Percentiles rank a stretch among this genome's conserved stretches.
Conservation (phyloP, 2,113 vertebrate species). For the Ia io region DNA sequence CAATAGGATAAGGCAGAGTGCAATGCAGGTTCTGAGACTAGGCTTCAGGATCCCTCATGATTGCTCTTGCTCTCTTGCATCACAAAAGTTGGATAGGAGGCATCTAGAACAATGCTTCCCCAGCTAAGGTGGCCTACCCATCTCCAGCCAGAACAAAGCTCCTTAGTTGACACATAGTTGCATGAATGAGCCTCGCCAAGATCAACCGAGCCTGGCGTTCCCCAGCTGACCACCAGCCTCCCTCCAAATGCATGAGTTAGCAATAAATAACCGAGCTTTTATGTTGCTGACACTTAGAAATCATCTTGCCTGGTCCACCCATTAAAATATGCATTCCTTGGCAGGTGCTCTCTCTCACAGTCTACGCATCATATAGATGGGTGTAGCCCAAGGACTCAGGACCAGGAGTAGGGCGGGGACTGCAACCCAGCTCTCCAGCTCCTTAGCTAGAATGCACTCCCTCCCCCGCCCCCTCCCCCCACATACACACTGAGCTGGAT, state of each 20-base stretch:
- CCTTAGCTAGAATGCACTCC: background rate
- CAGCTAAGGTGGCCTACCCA: too few relatives aligned
- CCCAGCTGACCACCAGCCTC: background rate
- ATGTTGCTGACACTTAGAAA: background rate
- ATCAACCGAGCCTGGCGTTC: background rate
- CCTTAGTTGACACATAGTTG: background rate
- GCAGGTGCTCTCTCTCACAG: background rate
- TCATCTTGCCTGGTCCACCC: rapidly evolving
- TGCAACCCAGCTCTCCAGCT: background rate
- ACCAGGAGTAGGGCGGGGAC: background rate
- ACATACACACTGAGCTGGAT: background rate
- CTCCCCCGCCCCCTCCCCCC: too few relatives aligned
- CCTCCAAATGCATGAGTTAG: background rate
- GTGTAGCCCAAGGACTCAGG: background rate
- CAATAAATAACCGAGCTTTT: background rate
- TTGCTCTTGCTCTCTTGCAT: background rate
- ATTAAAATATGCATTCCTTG: background rate
- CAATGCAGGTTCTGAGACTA: background rate
- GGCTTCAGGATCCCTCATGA: rapidly evolving
- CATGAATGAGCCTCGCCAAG: background rate
- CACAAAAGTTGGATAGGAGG: background rate
- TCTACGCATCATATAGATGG: rapidly evolving
- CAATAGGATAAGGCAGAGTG: background rate
- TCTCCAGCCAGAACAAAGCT: background rate
- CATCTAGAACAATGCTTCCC: rapidly evolving